phyloP scores from a whole-genome alignment of 2,797 vertebrate genomes.

The Ceyx erithaca region DNA sequence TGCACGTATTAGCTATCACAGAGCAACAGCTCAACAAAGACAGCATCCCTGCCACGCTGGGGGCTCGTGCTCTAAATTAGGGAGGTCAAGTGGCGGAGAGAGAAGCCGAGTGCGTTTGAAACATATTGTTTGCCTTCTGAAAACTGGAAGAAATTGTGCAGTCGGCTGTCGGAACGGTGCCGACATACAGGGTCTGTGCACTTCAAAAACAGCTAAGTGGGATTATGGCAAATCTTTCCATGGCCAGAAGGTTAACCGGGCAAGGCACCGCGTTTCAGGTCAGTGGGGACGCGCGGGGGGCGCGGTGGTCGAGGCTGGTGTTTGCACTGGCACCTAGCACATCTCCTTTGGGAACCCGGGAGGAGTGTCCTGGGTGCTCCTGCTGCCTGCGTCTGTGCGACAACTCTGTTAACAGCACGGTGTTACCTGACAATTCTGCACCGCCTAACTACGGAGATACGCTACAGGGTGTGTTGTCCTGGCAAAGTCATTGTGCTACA shows the following conservation, averaged over 20 bases:
- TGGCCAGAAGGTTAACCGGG: slow-evolving; percentile 6
- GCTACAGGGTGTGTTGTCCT: slow-evolving; percentile 16
- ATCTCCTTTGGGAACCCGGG: slow-evolving; percentile 70
- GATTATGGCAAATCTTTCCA: slow-evolving; percentile 38
- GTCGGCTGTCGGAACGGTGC: not conserved
- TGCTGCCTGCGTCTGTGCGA: slow-evolving; percentile 70
- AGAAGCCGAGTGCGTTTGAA: slow-evolving; percentile 2
- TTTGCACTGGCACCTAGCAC: slow-evolving; percentile 53
- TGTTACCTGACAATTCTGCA: slow-evolving; percentile 44
- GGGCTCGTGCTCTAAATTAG: slow-evolving; percentile 84
- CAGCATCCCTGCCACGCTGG: slow-evolving; percentile 74
- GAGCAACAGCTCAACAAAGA: slow-evolving; percentile 75
- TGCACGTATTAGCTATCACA: slow-evolving; percentile 81
- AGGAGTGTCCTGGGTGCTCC: slow-evolving; percentile 62
- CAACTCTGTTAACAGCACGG: slow-evolving; percentile 52
- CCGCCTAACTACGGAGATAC: slow-evolving; percentile 13
- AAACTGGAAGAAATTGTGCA: slow-evolving; percentile 13
- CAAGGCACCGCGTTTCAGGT: slow-evolving; percentile 45
- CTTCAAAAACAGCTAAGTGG: slow-evolving; percentile 37
- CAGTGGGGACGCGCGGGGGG: not conserved
- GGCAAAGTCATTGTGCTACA: slow-evolving; percentile 50
- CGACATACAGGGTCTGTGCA: not conserved
- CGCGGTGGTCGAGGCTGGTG: not conserved
- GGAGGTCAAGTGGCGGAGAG: slow-evolving; percentile 84
- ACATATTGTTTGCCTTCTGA: slow-evolving; percentile 45